These are phyloP conservation scores for Diplazon laetatorius DNA, from an alignment of 2,888 invertebrate species.

Conservation along the genomic window DNA sequence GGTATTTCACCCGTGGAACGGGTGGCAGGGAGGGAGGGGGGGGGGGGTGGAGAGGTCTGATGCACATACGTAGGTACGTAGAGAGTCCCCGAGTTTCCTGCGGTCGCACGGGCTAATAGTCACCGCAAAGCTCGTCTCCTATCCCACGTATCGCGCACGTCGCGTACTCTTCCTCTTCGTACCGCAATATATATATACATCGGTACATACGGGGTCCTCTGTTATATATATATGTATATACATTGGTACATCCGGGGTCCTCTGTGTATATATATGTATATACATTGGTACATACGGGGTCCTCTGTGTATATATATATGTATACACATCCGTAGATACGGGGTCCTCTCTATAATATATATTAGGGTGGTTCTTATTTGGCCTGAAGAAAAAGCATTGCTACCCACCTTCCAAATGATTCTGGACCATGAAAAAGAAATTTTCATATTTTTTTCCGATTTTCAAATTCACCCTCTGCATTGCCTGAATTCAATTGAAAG, in stretches of 20 bases:
- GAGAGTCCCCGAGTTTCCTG: constrained; percentile 50
- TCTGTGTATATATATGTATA: background rate
- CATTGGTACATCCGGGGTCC: background rate
- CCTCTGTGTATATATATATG: constrained; percentile 6
- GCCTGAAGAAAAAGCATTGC: too few species aligned
- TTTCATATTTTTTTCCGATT: too few species aligned
- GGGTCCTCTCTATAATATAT: too few species aligned
- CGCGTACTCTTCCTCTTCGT: constrained; percentile 10
- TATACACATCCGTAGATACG: background rate
- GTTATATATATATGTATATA: background rate
- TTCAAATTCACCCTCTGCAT: too few species aligned
- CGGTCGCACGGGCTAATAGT: constrained; percentile 60
- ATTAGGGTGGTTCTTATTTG: background rate
- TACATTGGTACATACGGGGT: constrained; percentile 1
- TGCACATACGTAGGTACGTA: too few species aligned
- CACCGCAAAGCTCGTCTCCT: constrained; percentile 56
- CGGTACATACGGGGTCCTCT: too few species aligned
- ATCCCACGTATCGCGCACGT: constrained; percentile 17
- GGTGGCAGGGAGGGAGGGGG: too few species aligned
- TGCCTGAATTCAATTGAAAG: too few species aligned
- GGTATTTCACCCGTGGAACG: too few species aligned
- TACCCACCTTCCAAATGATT: too few species aligned
- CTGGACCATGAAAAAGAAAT: too few species aligned
- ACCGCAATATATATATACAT: background rate
- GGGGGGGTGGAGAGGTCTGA: background rate